These are phyloP conservation scores for Troides aeacus DNA, from an alignment of 2,888 invertebrate genomes.

Conservation along the genomic window DNA sequence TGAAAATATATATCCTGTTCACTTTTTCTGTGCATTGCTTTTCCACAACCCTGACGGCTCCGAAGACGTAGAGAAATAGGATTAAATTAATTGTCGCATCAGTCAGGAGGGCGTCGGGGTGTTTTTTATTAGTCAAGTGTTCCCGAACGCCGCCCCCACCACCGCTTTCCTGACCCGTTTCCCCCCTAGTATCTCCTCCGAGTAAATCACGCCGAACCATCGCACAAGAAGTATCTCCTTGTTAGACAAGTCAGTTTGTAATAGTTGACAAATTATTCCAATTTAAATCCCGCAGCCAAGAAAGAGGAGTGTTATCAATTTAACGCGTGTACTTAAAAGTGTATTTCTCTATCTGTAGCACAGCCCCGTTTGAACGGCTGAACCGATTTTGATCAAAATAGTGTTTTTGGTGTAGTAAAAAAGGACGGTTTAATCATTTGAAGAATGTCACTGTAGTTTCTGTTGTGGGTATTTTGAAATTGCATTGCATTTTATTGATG, in stretches of 20 bases:
- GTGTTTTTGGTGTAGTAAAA: too few relatives aligned
- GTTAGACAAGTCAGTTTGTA: conserved; percentile 3
- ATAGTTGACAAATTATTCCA: too few relatives aligned
- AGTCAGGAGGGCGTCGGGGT: conserved; percentile 79
- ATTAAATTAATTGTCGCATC: conserved; percentile 81
- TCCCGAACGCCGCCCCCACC: conserved; percentile 33
- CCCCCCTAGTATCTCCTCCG: conserved; percentile 39
- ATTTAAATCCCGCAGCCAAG: too few relatives aligned
- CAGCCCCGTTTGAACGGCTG: too few relatives aligned
- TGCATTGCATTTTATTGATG: too few relatives aligned
- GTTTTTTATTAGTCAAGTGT: conserved; percentile 80
- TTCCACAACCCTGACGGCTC: conserved; percentile 61
- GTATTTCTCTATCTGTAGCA: too few relatives aligned
- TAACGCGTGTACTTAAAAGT: too few relatives aligned
- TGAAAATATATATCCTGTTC: neutral
- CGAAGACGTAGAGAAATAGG: conserved; percentile 79
- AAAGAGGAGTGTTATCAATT: too few relatives aligned
- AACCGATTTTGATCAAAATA: too few relatives aligned
- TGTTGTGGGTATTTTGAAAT: too few relatives aligned
- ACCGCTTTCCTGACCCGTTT: conserved; percentile 26
- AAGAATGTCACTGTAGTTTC: too few relatives aligned
- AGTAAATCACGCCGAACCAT: conserved; percentile 68
- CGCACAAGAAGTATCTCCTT: conserved; percentile 36
- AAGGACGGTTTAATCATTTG: too few relatives aligned
- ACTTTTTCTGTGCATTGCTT: conserved; percentile 9